Evolutionary conservation across 35 echinoderm and acorn worm species (phyloP).

Genomic region (Ophiothrix spiculata): DNA sequence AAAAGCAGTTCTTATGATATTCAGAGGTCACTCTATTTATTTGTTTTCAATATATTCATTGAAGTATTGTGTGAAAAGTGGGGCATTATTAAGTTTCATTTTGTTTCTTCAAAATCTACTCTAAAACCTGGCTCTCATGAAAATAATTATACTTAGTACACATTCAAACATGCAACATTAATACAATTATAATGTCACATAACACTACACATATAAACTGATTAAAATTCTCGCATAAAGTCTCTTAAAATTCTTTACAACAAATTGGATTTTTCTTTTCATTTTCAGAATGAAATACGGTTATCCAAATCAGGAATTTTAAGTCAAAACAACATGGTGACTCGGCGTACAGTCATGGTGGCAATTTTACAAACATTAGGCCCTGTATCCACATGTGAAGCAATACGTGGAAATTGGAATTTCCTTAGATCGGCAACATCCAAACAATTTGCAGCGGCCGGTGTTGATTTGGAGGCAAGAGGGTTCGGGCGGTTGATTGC

Average conservation of each 20-base stretch:
- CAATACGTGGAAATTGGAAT: background rate
- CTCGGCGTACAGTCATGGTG: background rate
- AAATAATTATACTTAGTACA: background rate
- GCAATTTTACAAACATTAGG: background rate
- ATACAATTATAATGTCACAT: background rate
- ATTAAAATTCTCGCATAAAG: too few species aligned
- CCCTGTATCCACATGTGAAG: background rate
- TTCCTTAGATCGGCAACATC: background rate
- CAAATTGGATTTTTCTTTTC: too few species aligned
- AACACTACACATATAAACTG: too few species aligned
- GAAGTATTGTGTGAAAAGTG: too few species aligned
- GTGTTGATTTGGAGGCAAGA: background rate
- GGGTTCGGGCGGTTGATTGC: background rate
- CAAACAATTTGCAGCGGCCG: background rate
- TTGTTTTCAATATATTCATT: too few species aligned
- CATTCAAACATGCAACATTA: background rate
- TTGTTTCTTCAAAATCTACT: background rate
- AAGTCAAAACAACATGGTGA: background rate
- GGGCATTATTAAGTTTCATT: too few species aligned
- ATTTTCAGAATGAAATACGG: background rate
- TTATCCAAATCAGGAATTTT: background rate
- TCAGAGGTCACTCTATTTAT: background rate
- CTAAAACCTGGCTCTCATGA: background rate
- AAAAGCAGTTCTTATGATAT: constrained; percentile 1
- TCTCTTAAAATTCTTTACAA: too few species aligned